Evolutionary conservation across 2,113 vertebrate genomes (phyloP).

Genomic region (Bettongia penicillata): DNA sequence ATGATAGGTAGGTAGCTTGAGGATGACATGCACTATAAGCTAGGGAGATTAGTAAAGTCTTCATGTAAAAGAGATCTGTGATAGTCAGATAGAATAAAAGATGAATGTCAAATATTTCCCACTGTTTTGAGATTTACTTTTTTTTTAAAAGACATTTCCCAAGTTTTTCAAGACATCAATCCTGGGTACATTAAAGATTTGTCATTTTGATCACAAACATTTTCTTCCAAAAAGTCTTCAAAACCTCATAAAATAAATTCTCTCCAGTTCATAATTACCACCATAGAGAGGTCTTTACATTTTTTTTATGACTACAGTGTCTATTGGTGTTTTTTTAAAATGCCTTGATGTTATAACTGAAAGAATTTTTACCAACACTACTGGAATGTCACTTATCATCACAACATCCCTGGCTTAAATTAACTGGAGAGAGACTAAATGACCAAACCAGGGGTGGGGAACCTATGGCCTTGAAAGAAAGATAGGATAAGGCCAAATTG

Average conservation of each 20-base stretch:
- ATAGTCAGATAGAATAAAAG: no score
- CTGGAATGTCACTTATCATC: neutral
- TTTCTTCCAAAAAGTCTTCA: neutral
- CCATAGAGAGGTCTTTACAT: conserved; percentile 21
- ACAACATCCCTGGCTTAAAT: neutral
- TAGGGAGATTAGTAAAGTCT: no score
- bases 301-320: neutral
- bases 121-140: conserved; percentile 46
- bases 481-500: no score
- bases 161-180: neutral
- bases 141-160: neutral
- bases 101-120: conserved; percentile 23
- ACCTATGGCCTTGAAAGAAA: no score
- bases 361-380: conserved; percentile 5
- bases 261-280: conserved; percentile 15
- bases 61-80: no score
- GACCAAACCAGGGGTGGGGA: neutral
- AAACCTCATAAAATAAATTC: conserved; percentile 21
- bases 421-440: neutral
- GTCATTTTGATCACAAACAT: neutral
- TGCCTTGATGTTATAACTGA: neutral
- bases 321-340: conserved; percentile 41
- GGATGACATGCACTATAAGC: no score
- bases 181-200: neutral
- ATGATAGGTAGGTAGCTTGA: no score